Conservation (phyloP, 2,888 invertebrate genomes). For the Nephrotoma flavescens region DNA sequence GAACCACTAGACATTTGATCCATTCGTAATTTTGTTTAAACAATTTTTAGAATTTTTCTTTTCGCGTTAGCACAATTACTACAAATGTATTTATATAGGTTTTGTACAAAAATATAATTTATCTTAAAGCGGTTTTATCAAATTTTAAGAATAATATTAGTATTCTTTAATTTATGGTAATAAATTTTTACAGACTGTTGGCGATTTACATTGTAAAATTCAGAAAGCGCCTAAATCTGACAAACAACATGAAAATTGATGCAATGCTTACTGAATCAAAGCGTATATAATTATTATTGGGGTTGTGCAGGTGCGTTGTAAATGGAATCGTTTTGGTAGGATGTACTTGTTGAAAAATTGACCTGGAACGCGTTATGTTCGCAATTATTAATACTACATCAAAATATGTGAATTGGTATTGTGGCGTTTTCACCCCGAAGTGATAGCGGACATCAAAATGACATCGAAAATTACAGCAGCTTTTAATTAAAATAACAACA, state of each 20-base stretch:
- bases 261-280: not conserved
- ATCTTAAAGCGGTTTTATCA: not conserved
- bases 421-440: too few relatives aligned
- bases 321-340: too few relatives aligned
- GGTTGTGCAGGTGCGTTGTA: too few relatives aligned
- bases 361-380: too few relatives aligned
- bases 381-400: too few relatives aligned
- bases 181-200: not conserved
- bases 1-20: conserved; percentile 24
- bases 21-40: conserved; percentile 14
- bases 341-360: too few relatives aligned
- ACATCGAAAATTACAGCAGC: too few relatives aligned
- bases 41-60: not conserved
- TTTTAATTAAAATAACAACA: too few relatives aligned
- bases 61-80: not conserved
- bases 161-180: not conserved
- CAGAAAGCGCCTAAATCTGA: not conserved
- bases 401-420: too few relatives aligned
- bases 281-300: too few relatives aligned
- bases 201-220: not conserved
- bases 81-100: too few relatives aligned
- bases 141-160: not conserved
- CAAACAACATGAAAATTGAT: not conserved
- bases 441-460: too few relatives aligned
- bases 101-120: not conserved